Base-by-base conservation (phyloP, 2,797 vertebrate species). In the Epinephelus awoara region DNA sequence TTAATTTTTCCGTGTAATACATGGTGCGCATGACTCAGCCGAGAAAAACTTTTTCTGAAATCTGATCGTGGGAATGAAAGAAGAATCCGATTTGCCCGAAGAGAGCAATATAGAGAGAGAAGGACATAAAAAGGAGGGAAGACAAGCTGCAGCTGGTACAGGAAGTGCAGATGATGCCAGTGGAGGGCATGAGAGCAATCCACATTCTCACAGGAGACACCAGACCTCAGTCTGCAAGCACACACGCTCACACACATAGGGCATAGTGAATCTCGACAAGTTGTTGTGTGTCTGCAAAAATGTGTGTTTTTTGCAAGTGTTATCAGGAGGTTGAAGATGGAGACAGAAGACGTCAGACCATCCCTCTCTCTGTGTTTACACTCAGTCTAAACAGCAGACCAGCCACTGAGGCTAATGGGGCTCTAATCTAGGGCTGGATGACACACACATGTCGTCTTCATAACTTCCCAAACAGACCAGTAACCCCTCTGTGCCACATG, bases 401-500 rank as follows among this genome's bases (percentile, higher is more conserved):
- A 88, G 91, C 92, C 93, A 91, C 89, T 84, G 90, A 90, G 93
- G 87, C 94, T 96, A 95, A 95, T 96, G 94, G 92, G 91, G 86
- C 81, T 81, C 88, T 94, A 94, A 95, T 95, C 94, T 94, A 86
- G 84, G 86, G 92, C 86, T 93, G 92, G 87, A 91, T 86, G 92
- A 95, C 92, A 94, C 91, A 92, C 89, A 91, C 87, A 89, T 75
- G 79, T 89, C 57, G 67, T 89, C 77, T 72, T 88, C 82, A 63
- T 71, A 72, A 62, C 50, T 74, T 80, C 85, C 76, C 90, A 79
- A 84, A 82, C 79, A 88, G 77, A 83, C 74, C 73, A 71, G 61
- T 76, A 82, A 86, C 79, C 74, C 58, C 79, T 78, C 69, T 1
- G 14, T 86, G 80, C 82, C 82, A 88, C 76, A 87, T 91, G 77